phyloP scores from a whole-genome alignment of 2,888 invertebrate species.

The Meteorus cinctellus region DNA sequence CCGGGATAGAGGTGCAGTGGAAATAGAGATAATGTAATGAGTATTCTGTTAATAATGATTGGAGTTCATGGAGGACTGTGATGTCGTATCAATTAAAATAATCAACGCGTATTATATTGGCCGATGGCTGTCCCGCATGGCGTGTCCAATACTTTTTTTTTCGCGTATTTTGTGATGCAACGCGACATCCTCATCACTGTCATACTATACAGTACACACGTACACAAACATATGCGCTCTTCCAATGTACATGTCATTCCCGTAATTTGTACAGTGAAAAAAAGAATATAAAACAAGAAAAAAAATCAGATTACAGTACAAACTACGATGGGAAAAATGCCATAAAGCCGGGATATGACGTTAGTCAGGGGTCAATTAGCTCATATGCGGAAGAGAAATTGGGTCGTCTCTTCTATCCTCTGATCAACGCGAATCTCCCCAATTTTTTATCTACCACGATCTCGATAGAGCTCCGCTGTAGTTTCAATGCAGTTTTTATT shows the following conservation, averaged over 20 bases:
- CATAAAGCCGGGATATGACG: conserved; percentile 18
- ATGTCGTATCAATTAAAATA: background rate
- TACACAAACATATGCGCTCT: background rate
- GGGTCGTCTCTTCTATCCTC: conserved; percentile 6
- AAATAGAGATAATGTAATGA: background rate
- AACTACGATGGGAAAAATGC: background rate
- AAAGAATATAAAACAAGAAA: background rate
- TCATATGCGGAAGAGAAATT: conserved; percentile 23
- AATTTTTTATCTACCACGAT: background rate
- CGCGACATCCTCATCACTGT: background rate
- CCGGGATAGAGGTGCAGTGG: background rate
- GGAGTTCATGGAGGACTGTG: background rate
- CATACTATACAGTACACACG: background rate
- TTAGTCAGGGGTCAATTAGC: conserved; percentile 15
- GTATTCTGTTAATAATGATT: background rate
- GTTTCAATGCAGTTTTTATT: background rate
- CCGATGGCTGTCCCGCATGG: background rate
- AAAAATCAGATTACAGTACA: conserved; percentile 20
- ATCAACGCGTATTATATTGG: conserved; percentile 5
- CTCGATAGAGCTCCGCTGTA: background rate
- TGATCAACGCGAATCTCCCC: background rate
- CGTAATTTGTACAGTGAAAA: background rate
- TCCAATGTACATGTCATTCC: background rate
- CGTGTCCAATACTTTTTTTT: background rate
- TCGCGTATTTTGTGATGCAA: too few species aligned